Percentiles rank a stretch among this genome's conserved stretches.
Evolutionary conservation across 1,140 invertebrate species (phyloP).

Genomic region (Drosophila lini): DNA sequence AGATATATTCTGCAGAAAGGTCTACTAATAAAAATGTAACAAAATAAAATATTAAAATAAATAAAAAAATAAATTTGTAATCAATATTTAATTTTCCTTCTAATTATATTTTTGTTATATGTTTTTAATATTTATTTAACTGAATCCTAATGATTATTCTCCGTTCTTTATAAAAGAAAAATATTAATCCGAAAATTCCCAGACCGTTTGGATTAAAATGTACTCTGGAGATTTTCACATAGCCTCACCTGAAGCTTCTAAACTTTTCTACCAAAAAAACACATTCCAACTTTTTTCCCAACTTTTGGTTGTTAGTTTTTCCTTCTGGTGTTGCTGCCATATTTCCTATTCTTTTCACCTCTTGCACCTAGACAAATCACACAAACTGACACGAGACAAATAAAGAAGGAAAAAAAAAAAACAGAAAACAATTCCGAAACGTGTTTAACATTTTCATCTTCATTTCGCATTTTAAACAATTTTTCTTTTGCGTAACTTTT

Average conservation of each 20-base stretch:
- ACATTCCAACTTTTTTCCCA: conserved; percentile 32
- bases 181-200: background rate
- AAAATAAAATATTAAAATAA: too few species aligned
- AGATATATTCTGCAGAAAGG: too few species aligned
- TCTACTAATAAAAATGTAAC: too few species aligned
- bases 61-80: too few species aligned
- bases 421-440: conserved; percentile 64
- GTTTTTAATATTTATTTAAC: background rate
- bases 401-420: conserved; percentile 8
- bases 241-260: conserved; percentile 5
- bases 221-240: conserved; percentile 15
- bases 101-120: background rate
- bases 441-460: conserved; percentile 77
- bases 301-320: conserved; percentile 52
- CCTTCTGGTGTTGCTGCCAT: conserved; percentile 36
- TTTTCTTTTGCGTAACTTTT: conserved; percentile 64
- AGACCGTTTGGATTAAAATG: conserved; percentile 14
- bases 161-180: background rate
- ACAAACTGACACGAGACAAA: conserved; percentile 50
- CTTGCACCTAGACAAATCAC: conserved; percentile 66
- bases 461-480: conserved; percentile 73
- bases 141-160: background rate
- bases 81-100: too few species aligned
- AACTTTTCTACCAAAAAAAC: conserved; percentile 14
- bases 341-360: conserved; percentile 39